Base-by-base conservation (phyloP, 2,888 invertebrate genomes). In the Parapristionchus giblindavisi region DNA sequence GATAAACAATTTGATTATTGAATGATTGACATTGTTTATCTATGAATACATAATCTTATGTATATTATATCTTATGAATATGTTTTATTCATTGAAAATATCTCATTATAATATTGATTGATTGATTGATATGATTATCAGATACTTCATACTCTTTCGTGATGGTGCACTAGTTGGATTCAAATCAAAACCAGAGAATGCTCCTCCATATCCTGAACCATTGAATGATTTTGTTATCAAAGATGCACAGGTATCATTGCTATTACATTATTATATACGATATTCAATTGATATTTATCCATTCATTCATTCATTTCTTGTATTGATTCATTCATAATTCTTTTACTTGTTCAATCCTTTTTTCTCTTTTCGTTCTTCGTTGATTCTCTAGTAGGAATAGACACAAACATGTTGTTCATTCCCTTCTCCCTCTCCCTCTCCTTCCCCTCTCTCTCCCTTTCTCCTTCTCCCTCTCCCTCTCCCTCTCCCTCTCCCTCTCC, bases 181-280 rank as follows among this genome's bases (percentile, higher is more conserved):
- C 90, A 95, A 95, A 90, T 92, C 92, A 79, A 94, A 93, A 89
- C 96, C 97, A 32, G 94, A 94, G 87, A 85, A 87, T 48, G 77
- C 74, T 21, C 81, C 76, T n/a, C 75, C 90, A 6, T 86, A 87
- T 29, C 89, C 90, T 63, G 96, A 94, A 88, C 96, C 95, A 5
- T 91, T 96, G 77, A 99, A 99, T 90, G 96, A 97, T 90, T 99
- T 99, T 89, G 98, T 97, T 24, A 97, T 99, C 74, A 93, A 93
- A 89, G 95, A 90, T 89, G 82, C 81, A 2, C 77, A 80, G 78
- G 82, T 81, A 38, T 96, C 8, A 17, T 40, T 40, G 34, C 56
- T 27, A 56, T 27, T 14, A 56, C 21, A 52, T 52, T 24, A 14
- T n/a, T 52, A 4, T 32, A 2, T 58, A 58, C 58, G 24, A 38